Evolutionary conservation across 2,888 invertebrate genomes (phyloP).

Genomic region (Perithous albicinctus): DNA sequence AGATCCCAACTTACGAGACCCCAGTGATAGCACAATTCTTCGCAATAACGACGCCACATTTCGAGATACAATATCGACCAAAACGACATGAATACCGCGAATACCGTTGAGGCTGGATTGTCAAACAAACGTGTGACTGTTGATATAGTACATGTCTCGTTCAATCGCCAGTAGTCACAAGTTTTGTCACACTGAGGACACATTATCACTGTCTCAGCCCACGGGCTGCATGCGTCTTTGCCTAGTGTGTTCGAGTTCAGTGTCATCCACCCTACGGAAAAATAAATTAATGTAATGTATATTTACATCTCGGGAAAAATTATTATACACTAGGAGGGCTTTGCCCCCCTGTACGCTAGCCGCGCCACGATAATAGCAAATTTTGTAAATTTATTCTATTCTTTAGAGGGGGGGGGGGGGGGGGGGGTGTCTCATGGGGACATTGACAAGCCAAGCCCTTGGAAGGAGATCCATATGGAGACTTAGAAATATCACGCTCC

Average conservation of each 20-base stretch:
- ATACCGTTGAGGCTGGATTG: constrained; percentile 91
- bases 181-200: constrained; percentile 92
- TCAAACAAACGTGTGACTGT: constrained; percentile 92
- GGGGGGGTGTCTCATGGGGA: no score
- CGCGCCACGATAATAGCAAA: no score
- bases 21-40: constrained; percentile 93
- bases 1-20: constrained; percentile 91
- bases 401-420: no score
- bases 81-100: constrained; percentile 93
- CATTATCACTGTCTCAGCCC: constrained; percentile 87
- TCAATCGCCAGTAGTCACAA: constrained; percentile 91
- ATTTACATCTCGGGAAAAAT: no score
- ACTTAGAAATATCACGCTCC: no score
- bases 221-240: constrained; percentile 73
- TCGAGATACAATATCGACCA: constrained; percentile 93
- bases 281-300: constrained; percentile 55
- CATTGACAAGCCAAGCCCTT: no score
- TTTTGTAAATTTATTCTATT: no score
- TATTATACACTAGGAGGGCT: no score
- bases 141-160: constrained; percentile 90
- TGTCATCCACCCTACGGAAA: constrained; percentile 72
- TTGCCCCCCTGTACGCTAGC: no score
- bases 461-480: no score
- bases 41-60: constrained; percentile 93
- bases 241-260: constrained; percentile 72